A percentile compares a stretch with the other conserved stretches of the same genome.
phyloP scores from a whole-genome alignment of 2,113 vertebrate species.

The Rhipidura dahli region DNA sequence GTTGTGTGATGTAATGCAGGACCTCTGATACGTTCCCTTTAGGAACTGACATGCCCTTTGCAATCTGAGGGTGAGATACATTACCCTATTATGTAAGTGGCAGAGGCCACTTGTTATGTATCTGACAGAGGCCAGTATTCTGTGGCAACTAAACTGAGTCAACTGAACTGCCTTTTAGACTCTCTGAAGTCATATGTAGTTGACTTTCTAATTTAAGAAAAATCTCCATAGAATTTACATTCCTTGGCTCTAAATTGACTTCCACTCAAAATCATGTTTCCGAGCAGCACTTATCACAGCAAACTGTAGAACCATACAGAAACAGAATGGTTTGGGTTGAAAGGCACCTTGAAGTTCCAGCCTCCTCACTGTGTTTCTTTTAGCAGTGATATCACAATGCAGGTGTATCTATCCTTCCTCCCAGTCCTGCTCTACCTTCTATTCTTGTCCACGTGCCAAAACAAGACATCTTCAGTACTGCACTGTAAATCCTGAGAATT shows the following conservation, averaged over 20 bases:
- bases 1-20: neutral
- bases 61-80: neutral
- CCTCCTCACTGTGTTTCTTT: rapidly evolving
- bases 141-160: neutral
- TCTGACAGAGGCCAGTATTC: neutral
- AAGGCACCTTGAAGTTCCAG: neutral
- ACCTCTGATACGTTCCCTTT: neutral
- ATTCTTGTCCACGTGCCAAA: neutral
- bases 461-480: neutral
- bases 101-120: neutral
- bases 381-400: neutral
- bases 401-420: neutral
- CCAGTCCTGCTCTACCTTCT: neutral
- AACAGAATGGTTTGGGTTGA: neutral
- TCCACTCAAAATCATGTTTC: neutral
- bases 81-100: neutral
- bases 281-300: neutral
- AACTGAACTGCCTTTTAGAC: neutral
- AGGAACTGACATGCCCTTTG: neutral
- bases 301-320: neutral
- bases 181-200: neutral
- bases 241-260: neutral
- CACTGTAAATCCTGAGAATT: neutral
- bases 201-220: neutral
- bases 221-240: neutral